Percentiles rank a stretch among this genome's conserved stretches.
Evolutionary conservation across 2,888 invertebrate species (phyloP).

Genomic region (Agrochola macilenta): DNA sequence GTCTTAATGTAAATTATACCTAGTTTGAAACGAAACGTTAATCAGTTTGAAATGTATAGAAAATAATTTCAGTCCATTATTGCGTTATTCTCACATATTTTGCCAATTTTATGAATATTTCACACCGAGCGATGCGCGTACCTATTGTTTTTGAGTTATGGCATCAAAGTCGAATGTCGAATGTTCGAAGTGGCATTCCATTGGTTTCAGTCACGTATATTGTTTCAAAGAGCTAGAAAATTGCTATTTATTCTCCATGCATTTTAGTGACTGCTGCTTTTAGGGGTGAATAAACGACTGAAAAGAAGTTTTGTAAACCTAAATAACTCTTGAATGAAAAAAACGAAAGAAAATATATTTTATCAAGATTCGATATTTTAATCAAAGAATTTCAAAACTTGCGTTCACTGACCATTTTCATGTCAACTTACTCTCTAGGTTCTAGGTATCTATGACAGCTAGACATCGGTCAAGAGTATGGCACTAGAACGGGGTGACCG

Average conservation of each 20-base stretch:
- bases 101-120: constrained; percentile 17
- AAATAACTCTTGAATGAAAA: neutral
- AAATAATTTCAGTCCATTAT: neutral
- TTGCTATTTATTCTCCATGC: neutral
- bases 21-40: neutral
- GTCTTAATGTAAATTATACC: neutral
- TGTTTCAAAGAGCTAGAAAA: neutral
- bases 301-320: too few relatives aligned
- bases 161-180: constrained; percentile 30
- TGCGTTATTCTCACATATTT: constrained; percentile 14
- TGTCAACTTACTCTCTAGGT: neutral
- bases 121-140: neutral
- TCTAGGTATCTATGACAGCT: neutral
- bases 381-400: neutral
- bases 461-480: neutral
- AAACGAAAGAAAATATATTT: neutral
- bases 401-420: neutral
- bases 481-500: neutral
- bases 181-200: constrained; percentile 33
- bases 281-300: neutral
- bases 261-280: constrained; percentile 4
- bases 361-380: neutral
- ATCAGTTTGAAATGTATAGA: neutral
- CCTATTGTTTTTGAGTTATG: constrained; percentile 1
- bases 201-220: constrained; percentile 28